phyloP scores from a whole-genome alignment of 1,140 invertebrate species.

The Patella vulgata region DNA sequence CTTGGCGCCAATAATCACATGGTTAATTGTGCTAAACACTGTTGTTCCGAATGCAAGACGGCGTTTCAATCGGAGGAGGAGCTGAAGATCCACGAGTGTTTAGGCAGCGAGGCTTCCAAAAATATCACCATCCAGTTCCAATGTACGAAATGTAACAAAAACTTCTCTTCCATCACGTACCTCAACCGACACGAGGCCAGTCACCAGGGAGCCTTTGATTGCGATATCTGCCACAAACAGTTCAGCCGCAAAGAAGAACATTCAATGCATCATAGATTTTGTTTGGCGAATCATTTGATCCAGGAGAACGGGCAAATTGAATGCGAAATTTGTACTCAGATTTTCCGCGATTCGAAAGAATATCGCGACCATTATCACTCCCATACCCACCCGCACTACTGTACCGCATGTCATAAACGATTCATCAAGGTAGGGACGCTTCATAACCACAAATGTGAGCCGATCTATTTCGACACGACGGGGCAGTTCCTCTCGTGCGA shows the following conservation, averaged over 20 bases:
- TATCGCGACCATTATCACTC: constrained; percentile 60
- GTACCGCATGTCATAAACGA: constrained; percentile 61
- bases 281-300: constrained; percentile 28
- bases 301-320: constrained; percentile 26
- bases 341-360: constrained; percentile 46
- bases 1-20: constrained; percentile 46
- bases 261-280: constrained; percentile 37
- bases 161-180: constrained; percentile 52
- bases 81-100: constrained; percentile 47
- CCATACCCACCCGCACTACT: constrained; percentile 66
- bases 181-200: constrained; percentile 49
- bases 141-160: constrained; percentile 53
- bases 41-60: constrained; percentile 51
- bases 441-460: constrained; percentile 53
- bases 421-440: constrained; percentile 58
- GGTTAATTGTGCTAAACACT: constrained; percentile 44
- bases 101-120: constrained; percentile 28
- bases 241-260: constrained; percentile 38
- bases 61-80: constrained; percentile 51
- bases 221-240: constrained; percentile 38
- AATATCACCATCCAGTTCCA: constrained; percentile 38
- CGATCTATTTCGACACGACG: neutral
- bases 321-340: constrained; percentile 47
- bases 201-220: constrained; percentile 45
- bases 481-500: no score